A percentile compares a stretch with the other conserved stretches of the same genome.
Conservation (phyloP, 2,113 vertebrate genomes). For the Sceloporus undulatus region DNA sequence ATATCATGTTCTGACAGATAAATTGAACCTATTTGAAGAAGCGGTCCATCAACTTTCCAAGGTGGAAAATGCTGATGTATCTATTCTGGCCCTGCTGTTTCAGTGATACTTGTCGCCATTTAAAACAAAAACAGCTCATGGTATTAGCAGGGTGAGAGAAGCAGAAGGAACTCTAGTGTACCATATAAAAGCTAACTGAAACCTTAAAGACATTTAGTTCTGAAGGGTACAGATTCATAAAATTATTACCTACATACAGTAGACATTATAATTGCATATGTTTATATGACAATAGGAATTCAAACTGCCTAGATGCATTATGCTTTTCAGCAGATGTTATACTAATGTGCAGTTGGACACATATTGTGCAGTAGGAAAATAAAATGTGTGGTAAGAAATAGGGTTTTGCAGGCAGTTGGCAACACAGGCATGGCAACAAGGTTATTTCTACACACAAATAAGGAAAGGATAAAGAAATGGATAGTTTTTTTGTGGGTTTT, state of each 20-base stretch:
- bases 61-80: slow-evolving; percentile 49
- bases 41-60: slow-evolving; percentile 30
- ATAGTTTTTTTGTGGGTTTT: too few relatives aligned
- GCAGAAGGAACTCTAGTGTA: fast-evolving
- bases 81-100: slow-evolving; percentile 45
- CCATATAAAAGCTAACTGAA: neutral
- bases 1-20: slow-evolving; percentile 59
- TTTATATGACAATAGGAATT: neutral
- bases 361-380: too few relatives aligned
- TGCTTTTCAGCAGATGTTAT: neutral
- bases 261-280: fast-evolving
- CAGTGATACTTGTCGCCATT: slow-evolving; percentile 49
- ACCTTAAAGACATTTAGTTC: neutral
- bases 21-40: slow-evolving; percentile 63
- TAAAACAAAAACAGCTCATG: slow-evolving; percentile 38
- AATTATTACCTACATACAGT: neutral
- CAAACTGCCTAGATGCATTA: fast-evolving
- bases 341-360: too few relatives aligned
- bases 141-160: neutral
- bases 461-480: too few relatives aligned
- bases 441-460: too few relatives aligned
- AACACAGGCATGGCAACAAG: too few relatives aligned
- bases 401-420: too few relatives aligned
- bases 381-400: too few relatives aligned
- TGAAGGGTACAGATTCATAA: neutral